Percentiles rank a stretch among this genome's conserved stretches.
Conservation (phyloP, 2,113 vertebrate species). For the Parotia lawesii region DNA sequence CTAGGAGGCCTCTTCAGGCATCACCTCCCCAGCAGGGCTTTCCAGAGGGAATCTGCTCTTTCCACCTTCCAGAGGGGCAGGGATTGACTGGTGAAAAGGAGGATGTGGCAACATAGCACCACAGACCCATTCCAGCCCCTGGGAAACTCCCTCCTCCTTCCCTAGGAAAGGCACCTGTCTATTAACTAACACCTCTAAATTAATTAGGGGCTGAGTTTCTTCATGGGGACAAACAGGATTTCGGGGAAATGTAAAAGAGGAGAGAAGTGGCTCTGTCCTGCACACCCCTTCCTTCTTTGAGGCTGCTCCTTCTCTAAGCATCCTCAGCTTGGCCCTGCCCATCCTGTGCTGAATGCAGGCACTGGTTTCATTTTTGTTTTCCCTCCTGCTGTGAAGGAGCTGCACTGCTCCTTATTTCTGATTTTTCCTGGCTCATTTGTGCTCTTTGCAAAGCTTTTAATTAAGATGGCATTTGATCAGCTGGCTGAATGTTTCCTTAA, state of each 20-base stretch:
- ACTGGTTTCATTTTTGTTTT: accelerated
- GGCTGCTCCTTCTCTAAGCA: not conserved
- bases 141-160: not conserved
- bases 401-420: not conserved
- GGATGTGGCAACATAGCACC: accelerated
- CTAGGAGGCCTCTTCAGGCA: not conserved
- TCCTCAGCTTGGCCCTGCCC: not conserved
- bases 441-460: not conserved
- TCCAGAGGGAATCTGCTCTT: not conserved
- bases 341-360: not conserved
- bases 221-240: accelerated
- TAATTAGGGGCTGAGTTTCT: not conserved
- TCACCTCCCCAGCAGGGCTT: not conserved
- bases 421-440: not conserved
- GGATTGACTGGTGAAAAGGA: not conserved
- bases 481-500: not conserved
- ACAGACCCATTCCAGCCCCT: not conserved
- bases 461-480: not conserved
- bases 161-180: not conserved
- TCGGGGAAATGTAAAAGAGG: not conserved
- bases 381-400: not conserved
- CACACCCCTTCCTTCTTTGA: not conserved
- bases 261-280: not conserved
- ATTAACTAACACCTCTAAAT: not conserved
- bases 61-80: not conserved